Evolutionary conservation across 2,888 invertebrate species (phyloP), one percentile per base, ranked within the genome.

Genomic region (Acleris cristana): DNA sequence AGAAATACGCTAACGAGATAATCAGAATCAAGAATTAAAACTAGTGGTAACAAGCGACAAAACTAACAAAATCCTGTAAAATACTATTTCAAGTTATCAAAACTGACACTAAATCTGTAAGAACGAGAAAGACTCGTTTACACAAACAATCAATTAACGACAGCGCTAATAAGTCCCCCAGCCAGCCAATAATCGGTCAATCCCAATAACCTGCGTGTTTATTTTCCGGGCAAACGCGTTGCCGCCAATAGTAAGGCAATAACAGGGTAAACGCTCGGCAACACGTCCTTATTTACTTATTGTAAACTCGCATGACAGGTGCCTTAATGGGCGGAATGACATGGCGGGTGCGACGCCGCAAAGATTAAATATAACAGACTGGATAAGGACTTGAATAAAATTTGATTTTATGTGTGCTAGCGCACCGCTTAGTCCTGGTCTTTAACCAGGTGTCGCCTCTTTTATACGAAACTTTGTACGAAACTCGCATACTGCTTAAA

Each of bases 221-320:
- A 88, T 89, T 90, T 89, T 91, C 89, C 75, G 72, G 74, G 77
- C 81, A 89, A 89, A 91, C 88, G 89, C 79, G 81, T 81, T 85
- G 88, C 86, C 85, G 73, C 84, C 86, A 85, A 89, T 89, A 90
- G 86, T 87, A 80, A 78, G 81, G 87, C 82, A 89, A 89, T 90
- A 88, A 89, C 84, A 85, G 85, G 88, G 85, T 86, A 84, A 86
- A 78, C 80, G 83, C 81, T 78, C 83, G 74, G 79, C 70, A 76
- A 80, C 86, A 80, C 83, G 84, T 84, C 84, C 87, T 86, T 92
- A 91, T 92, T 92, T 92, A 92, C 92, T 91, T 91, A 90, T 90
- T 91, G 92, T 91, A 90, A 91, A 91, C 92, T 90, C 89, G 87
- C 89, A 90, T 93, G 93, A 92, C 93, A 93, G 92, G 88, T 89